These are phyloP conservation scores for Caenorhabditis drosophilae DNA, from an alignment of 2,888 invertebrate genomes.

Conservation along the genomic window DNA sequence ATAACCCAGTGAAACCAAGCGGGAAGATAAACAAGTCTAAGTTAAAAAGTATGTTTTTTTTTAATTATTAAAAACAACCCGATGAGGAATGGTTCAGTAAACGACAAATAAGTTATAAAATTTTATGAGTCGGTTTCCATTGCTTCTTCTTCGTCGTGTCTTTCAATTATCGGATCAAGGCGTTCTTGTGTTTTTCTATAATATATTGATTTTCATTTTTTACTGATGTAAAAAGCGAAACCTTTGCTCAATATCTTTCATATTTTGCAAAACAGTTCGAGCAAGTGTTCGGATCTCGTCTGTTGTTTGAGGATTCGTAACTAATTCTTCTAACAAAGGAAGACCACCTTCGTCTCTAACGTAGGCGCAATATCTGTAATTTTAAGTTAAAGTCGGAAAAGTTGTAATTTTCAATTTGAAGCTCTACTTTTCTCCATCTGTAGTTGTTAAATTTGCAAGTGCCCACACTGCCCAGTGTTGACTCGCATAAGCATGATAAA, in stretches of 20 bases:
- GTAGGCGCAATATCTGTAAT: constrained; percentile 83
- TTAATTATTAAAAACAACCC: too few relatives aligned
- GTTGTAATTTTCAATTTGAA: background rate
- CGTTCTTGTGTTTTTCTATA: constrained; percentile 1
- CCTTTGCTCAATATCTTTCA: constrained; percentile 27
- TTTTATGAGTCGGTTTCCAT: constrained; percentile 1
- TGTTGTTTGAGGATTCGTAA: constrained; percentile 46
- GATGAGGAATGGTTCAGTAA: too few relatives aligned
- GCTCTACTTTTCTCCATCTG: constrained; percentile 78
- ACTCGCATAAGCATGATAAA: constrained; percentile 52
- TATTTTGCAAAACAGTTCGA: constrained; percentile 49
- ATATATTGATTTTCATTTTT: background rate
- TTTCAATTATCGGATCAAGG: constrained; percentile 1
- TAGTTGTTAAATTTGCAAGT: constrained; percentile 89
- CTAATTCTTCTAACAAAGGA: constrained; percentile 75
- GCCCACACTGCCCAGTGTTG: constrained; percentile 95
- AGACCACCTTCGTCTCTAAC: constrained; percentile 86
- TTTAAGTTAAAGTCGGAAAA: too few relatives aligned
- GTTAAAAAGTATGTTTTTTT: too few relatives aligned
- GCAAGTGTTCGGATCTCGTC: constrained; percentile 42
- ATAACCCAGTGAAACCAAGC: too few relatives aligned
- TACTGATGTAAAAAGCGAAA: background rate
- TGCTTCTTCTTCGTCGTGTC: constrained; percentile 1
- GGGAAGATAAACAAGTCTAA: too few relatives aligned
- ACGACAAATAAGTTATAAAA: too few relatives aligned